These are phyloP conservation scores for Aricia agestis DNA, from an alignment of 1,140 invertebrate species.

Conservation along the genomic window DNA sequence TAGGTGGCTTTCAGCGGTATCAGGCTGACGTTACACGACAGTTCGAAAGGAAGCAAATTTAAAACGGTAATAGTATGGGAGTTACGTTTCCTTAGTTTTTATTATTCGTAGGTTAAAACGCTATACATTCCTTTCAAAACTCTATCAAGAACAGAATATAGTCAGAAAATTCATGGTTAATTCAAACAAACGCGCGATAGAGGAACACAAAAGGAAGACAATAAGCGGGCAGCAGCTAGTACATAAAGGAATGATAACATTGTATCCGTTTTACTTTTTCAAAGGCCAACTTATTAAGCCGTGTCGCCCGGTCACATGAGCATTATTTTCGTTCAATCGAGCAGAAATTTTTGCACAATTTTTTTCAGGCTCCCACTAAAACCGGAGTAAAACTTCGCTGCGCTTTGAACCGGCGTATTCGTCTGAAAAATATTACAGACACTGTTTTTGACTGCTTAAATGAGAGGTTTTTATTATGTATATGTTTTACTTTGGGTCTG, in stretches of 20 bases:
- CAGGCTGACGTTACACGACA: too few relatives aligned
- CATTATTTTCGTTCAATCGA: conserved; percentile 59
- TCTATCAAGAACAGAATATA: too few relatives aligned
- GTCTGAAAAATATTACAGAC: conserved; percentile 33
- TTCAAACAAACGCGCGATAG: background rate
- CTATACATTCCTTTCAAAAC: too few relatives aligned
- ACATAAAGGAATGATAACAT: conserved; percentile 4
- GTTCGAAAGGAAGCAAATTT: too few relatives aligned
- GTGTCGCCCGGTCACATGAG: conserved; percentile 34
- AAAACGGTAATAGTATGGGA: too few relatives aligned
- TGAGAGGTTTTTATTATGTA: background rate
- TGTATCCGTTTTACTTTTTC: conserved; percentile 16
- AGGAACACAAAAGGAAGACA: background rate
- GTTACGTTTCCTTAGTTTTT: too few relatives aligned
- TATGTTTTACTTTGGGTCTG: background rate
- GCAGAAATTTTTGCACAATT: conserved; percentile 60
- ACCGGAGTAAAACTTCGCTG: conserved; percentile 31
- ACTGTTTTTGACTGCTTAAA: conserved; percentile 18
- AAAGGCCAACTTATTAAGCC: conserved; percentile 22
- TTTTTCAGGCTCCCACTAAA: conserved; percentile 45
- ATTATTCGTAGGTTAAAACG: too few relatives aligned
- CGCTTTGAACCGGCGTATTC: conserved; percentile 63
- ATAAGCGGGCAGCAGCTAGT: background rate
- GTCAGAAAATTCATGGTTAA: too few relatives aligned
- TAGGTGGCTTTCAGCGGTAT: too few relatives aligned